Percentiles rank a stretch among this genome's conserved stretches.
phyloP scores from a whole-genome alignment of 2,113 vertebrate genomes.

The Salvator merianae region DNA sequence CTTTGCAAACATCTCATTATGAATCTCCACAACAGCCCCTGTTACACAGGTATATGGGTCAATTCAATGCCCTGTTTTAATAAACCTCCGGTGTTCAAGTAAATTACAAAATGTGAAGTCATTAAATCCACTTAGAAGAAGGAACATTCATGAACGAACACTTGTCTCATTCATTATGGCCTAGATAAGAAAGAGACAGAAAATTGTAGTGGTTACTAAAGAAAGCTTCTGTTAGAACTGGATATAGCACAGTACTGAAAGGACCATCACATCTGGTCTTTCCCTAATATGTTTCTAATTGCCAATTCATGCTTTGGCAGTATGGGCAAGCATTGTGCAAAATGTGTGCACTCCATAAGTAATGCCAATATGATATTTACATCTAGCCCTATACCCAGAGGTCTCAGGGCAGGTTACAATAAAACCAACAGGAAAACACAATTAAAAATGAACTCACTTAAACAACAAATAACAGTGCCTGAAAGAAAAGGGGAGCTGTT shows the following conservation, averaged over 20 bases:
- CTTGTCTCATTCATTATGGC: constrained; percentile 8
- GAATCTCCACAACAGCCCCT: constrained; percentile 26
- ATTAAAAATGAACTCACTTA: no score
- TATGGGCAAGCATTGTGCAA: no score
- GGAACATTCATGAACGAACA: constrained; percentile 13
- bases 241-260: background rate
- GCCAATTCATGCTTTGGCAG: no score
- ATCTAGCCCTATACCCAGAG: no score
- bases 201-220: background rate
- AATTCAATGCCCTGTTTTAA: constrained; percentile 57
- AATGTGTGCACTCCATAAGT: no score
- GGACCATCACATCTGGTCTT: background rate
- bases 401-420: no score
- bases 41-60: constrained; percentile 45
- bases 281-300: no score
- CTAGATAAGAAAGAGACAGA: background rate
- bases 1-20: constrained; percentile 43
- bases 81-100: constrained; percentile 52
- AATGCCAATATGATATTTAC: no score
- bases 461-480: no score
- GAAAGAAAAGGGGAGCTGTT: no score
- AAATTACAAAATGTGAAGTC: constrained; percentile 51
- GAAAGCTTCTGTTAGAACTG: background rate
- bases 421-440: no score
- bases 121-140: constrained; percentile 51